phyloP scores from a whole-genome alignment of 1,140 invertebrate species.

The Drosophila suzukii region DNA sequence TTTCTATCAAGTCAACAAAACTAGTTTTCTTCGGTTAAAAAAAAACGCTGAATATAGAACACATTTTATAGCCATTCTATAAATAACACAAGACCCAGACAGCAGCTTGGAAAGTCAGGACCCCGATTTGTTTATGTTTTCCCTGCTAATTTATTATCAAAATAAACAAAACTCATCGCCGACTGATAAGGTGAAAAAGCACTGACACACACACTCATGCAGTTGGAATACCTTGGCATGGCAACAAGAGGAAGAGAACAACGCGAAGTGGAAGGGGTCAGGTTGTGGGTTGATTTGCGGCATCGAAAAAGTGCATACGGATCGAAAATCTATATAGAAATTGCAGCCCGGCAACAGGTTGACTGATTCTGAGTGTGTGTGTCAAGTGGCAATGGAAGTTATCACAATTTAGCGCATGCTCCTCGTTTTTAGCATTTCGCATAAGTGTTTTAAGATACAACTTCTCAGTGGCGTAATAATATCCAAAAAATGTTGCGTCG shows the following conservation, averaged over 20 bases:
- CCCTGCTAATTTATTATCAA: slow-evolving; percentile 50
- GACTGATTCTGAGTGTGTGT: background rate
- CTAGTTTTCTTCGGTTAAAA: background rate
- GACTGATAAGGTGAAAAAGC: slow-evolving; percentile 35
- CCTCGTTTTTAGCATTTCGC: background rate
- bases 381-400: slow-evolving; percentile 5
- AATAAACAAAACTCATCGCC: slow-evolving; percentile 39
- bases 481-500: slow-evolving; percentile 7
- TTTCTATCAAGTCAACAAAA: background rate
- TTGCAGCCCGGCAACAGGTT: slow-evolving; percentile 17
- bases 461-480: background rate
- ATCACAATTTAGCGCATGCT: background rate
- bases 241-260: slow-evolving; percentile 23
- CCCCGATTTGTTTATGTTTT: slow-evolving; percentile 55
- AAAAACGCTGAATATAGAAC: background rate
- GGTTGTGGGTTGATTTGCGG: slow-evolving; percentile 6
- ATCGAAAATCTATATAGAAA: background rate
- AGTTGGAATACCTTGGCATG: slow-evolving; percentile 3
- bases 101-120: slow-evolving; percentile 15
- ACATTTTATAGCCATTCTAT: background rate
- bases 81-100: slow-evolving; percentile 5
- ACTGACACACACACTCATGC: slow-evolving; percentile 3
- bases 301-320: background rate
- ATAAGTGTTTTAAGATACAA: background rate
- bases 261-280: slow-evolving; percentile 10